Percentiles rank a stretch among this genome's conserved stretches.
Evolutionary conservation across 2,113 vertebrate genomes (phyloP).

Genomic region (Callaeas wilsoni): DNA sequence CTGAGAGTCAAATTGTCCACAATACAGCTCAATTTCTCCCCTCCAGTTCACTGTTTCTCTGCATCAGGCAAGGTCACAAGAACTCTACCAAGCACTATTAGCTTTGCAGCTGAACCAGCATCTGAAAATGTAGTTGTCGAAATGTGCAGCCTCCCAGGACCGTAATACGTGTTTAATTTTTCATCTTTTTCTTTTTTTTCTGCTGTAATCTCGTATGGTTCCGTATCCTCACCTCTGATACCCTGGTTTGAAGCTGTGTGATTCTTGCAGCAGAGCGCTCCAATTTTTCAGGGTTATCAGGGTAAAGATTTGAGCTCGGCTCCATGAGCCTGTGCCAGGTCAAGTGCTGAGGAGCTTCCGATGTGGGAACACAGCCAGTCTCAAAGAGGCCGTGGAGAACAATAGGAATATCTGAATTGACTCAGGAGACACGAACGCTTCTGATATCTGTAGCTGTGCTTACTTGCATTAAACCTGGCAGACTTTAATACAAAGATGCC

Average conservation of each 20-base stretch:
- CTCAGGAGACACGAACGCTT: not conserved
- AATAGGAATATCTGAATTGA: not conserved
- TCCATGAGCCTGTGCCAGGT: not conserved
- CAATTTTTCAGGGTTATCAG: not conserved
- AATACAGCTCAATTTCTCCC: not conserved
- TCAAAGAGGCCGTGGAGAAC: not conserved
- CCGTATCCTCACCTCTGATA: not conserved
- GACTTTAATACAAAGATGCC: not conserved
- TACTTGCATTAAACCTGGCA: not conserved
- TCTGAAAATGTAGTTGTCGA: not conserved
- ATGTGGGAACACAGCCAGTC: not conserved
- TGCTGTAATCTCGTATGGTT: not conserved
- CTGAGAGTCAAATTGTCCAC: not conserved
- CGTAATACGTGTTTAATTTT: not conserved
- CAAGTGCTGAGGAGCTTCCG: not conserved
- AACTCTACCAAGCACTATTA: not conserved
- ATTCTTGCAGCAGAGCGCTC: not conserved
- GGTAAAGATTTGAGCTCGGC: not conserved
- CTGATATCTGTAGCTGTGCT: not conserved
- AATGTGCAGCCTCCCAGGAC: not conserved
- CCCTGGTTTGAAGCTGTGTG: not conserved
- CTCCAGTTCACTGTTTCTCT: not conserved
- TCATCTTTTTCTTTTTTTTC: not conserved
- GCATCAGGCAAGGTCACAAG: not conserved
- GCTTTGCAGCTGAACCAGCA: not conserved